Base-by-base conservation (phyloP, 2,888 invertebrate genomes). In the Drosophila helvetica region DNA sequence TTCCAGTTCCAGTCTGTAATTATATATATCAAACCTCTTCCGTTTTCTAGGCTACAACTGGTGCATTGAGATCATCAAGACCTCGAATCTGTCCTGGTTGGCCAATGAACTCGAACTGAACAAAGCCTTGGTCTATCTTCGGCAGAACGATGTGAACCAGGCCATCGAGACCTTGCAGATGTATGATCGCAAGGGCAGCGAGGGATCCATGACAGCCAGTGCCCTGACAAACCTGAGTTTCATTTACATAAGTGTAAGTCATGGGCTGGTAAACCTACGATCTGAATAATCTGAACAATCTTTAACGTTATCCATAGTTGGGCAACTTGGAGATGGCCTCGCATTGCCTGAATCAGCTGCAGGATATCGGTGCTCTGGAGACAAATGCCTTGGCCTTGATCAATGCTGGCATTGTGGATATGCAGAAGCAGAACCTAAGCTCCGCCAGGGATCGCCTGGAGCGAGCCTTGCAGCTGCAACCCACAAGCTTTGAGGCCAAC, bases 51-150 rank as follows among this genome's bases (percentile, higher is more conserved):
- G 92, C 3, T 94, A 94, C 79, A 93, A 92, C 78, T 98, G 98
- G 98, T 99, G 99, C 92, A 97, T 98, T 58, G 98, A 98, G 81
- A 95, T 96, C 22, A 96, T 99, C 56, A 97, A 98, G 90, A 95
- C 96, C 52, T 98, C 98, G n/a, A 95, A 95, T 90, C 96, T 96
- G 86, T 94, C 95, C 43, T 94, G 94, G 90, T 93, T 97, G 75
- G 98, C 96, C 48, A 96, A 95, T 82, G 98, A 96, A 93, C 93
- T 98, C 77, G 98, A 98, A 92, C 95, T 98, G 75, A 97, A 97
- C 92, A 98, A 98, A 92, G 97, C 97, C 0, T 94, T 97, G 74
- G 96, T 96, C 90, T 96, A 95, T 90, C 92, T 98, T 55, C 95
- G 96, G 69, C 96, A 96, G 91, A 95, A 96, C 73, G 96, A 97